Percentiles rank a stretch among this genome's conserved stretches.
phyloP scores from a whole-genome alignment of 2,797 vertebrate species.

The Bovichtus diacanthus region DNA sequence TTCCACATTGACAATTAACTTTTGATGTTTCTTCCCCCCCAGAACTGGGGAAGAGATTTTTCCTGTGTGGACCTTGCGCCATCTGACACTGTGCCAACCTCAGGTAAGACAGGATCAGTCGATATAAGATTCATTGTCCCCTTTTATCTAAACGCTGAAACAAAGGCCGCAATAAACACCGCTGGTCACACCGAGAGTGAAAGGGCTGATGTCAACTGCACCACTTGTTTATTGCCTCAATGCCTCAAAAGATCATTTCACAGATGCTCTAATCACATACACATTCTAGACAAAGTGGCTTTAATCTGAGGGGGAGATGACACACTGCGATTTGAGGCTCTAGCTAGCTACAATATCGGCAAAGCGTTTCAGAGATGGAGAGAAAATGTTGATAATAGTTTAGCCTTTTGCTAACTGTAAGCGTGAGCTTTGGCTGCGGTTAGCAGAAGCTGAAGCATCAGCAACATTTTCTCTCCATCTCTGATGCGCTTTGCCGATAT shows the following conservation, averaged over 20 bases:
- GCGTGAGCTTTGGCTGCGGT: no score
- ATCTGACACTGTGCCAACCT: constrained; percentile 83
- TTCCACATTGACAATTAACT: neutral
- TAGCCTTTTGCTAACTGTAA: neutral
- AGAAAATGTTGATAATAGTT: neutral
- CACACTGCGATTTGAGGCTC: no score
- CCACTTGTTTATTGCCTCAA: neutral
- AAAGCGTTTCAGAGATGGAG: neutral
- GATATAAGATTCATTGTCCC: neutral
- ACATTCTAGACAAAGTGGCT: neutral
- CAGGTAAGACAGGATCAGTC: constrained; percentile 84
- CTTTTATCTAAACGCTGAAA: constrained; percentile 57
- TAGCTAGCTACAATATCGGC: no score
- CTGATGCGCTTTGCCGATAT: no score
- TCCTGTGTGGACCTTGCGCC: constrained; percentile 77
- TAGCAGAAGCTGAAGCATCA: neutral
- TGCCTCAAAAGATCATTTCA: neutral
- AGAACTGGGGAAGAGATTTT: constrained; percentile 94
- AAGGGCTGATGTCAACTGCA: neutral
- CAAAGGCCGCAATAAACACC: constrained; percentile 22
- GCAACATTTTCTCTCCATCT: neutral
- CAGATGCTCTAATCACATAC: neutral
- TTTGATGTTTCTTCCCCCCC: constrained; percentile 31
- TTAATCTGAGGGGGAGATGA: neutral
- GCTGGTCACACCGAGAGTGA: neutral